Conservation (phyloP, 2,113 vertebrate species). For the Onychostoma macrolepis region DNA sequence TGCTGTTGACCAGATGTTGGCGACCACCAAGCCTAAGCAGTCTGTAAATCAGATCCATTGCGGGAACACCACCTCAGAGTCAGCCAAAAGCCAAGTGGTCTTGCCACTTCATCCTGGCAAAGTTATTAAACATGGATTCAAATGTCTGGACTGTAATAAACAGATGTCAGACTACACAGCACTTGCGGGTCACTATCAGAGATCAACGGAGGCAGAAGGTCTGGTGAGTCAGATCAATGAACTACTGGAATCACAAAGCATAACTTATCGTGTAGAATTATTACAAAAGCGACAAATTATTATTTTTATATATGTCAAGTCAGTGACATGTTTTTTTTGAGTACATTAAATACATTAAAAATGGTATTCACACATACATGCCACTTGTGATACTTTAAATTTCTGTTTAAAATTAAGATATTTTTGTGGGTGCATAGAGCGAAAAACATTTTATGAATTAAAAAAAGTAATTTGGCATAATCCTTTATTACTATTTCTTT, state of each 20-base stretch:
- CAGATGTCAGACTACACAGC: constrained; percentile 84
- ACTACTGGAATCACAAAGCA: background rate
- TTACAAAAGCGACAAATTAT: background rate
- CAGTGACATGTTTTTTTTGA: too few species aligned
- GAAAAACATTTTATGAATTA: background rate
- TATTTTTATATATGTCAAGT: background rate
- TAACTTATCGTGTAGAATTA: background rate
- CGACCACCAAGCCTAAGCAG: constrained; percentile 65
- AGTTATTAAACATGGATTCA: constrained; percentile 81
- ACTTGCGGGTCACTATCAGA: constrained; percentile 94
- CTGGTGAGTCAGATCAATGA: constrained; percentile 81
- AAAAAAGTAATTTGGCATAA: background rate
- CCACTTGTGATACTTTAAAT: background rate
- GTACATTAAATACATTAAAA: background rate
- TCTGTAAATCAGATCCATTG: constrained; percentile 55
- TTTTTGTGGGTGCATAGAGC: background rate
- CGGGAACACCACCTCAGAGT: constrained; percentile 43
- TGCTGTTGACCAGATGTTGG: constrained; percentile 88
- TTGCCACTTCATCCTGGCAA: constrained; percentile 88
- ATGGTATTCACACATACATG: too few species aligned
- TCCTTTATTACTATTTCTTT: background rate
- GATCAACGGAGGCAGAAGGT: constrained; percentile 81
- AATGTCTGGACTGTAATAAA: constrained; percentile 93
- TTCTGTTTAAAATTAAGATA: background rate
- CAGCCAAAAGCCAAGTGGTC: constrained; percentile 71